These are phyloP conservation scores for Mobula birostris DNA, from an alignment of 2,113 vertebrate genomes.

Conservation along the genomic window DNA sequence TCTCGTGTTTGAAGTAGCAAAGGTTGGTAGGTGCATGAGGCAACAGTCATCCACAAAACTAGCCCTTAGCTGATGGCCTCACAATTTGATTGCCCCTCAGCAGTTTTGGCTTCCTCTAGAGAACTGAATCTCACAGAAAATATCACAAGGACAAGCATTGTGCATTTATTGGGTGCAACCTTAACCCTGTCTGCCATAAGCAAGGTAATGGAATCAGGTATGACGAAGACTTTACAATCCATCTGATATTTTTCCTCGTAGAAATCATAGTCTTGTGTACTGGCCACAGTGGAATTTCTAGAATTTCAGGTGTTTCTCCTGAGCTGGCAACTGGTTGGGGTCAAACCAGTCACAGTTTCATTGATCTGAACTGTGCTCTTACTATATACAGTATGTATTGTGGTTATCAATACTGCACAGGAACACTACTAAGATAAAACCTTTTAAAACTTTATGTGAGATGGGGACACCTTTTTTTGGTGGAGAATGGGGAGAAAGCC, in stretches of 20 bases:
- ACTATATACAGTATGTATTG: not conserved
- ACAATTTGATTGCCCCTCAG: not conserved
- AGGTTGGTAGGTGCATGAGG: not conserved
- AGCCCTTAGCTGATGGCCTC: not conserved
- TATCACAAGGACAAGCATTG: not conserved
- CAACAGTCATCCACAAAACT: no score
- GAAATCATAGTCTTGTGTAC: not conserved
- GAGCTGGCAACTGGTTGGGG: not conserved
- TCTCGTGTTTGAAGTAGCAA: no score
- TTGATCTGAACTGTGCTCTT: not conserved
- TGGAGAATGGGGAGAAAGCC: no score
- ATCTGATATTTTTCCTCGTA: not conserved
- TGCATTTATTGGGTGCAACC: not conserved
- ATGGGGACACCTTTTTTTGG: no score
- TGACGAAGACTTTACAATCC: not conserved
- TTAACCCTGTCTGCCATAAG: not conserved
- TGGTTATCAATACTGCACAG: not conserved
- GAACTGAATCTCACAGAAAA: not conserved
- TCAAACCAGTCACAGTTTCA: not conserved
- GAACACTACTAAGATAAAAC: not conserved
- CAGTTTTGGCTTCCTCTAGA: not conserved
- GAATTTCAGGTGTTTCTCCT: not conserved
- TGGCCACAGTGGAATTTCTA: not conserved
- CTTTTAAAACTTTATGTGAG: not conserved
- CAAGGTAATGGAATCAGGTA: not conserved